These are phyloP conservation scores for Polyommatus iphigenia DNA, from an alignment of 2,888 invertebrate species.

Conservation along the genomic window DNA sequence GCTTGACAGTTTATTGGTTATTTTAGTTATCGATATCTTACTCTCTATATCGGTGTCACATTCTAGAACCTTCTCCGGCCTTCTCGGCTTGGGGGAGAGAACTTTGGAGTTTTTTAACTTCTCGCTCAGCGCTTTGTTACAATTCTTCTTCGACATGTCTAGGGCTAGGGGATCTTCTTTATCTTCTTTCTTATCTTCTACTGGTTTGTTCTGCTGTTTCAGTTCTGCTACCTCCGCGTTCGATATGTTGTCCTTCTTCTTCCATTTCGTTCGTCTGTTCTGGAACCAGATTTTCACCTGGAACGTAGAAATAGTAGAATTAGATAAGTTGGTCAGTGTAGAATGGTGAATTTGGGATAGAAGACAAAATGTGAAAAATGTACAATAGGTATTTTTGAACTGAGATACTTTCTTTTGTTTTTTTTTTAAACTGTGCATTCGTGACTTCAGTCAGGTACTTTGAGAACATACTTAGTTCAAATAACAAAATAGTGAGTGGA, in stretches of 20 bases:
- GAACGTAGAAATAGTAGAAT: constrained; percentile 44
- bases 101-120: constrained; percentile 63
- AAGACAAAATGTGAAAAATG: no score
- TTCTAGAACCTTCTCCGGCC: constrained; percentile 67
- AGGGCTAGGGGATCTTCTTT: constrained; percentile 67
- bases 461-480: no score
- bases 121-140: constrained; percentile 67
- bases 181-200: constrained; percentile 58
- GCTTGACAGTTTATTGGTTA: constrained; percentile 70
- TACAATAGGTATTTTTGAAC: no score
- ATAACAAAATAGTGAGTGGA: no score
- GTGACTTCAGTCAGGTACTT: no score
- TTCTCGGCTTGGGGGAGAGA: constrained; percentile 57
- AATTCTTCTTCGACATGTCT: constrained; percentile 68
- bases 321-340: neutral
- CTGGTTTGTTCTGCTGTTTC: constrained; percentile 80
- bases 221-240: constrained; percentile 93
- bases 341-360: no score
- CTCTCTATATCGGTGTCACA: constrained; percentile 73
- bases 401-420: no score
- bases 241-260: constrained; percentile 95
- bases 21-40: constrained; percentile 77
- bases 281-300: constrained; percentile 97
- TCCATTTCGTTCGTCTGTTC: constrained; percentile 87
- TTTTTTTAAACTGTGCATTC: no score